Base-by-base conservation (phyloP, 2,113 vertebrate genomes). In the Gallinago paraguaiae region DNA sequence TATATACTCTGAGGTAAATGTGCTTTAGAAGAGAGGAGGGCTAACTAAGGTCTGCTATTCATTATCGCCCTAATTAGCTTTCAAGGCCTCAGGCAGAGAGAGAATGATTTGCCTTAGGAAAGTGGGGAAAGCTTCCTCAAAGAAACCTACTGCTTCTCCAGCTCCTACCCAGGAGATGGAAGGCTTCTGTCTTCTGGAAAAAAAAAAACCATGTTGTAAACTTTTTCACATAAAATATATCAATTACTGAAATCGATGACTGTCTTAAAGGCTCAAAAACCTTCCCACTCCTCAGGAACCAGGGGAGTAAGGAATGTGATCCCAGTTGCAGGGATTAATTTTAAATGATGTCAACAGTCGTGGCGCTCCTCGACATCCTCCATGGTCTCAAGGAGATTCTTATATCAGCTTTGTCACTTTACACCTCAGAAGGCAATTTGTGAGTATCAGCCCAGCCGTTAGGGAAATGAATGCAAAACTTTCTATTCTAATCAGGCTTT, bases 381-480 rank as follows among this genome's bases (percentile, higher is more conserved):
- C 2, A 3, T 10, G 79, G 48, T 61, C 50, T 86, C 59, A 82
- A 84, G 65, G 9, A 76, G 35, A 72, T 46, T 56, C 24, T 91
- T 83, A 13, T 4, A 28, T 48, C 74, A 1, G 1, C 63, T 67
- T 86, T 87, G 68, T 53, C 56, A 76, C 20, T 63, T 27, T 46
- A 71, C 71, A 65, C 86, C 63, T 77, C 84, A 79, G 70, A 50
- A 87, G 45, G 18, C 10, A 50, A 54, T 90, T 63, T 89, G 71
- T 56, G 46, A 79, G 35, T 51, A 74, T 69, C 57, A 89, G 37
- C 81, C 89, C 41, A 39, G 16, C 9, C 14, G 30, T 86, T 93
- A 92, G 20, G 63, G 79, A 90, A 96, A 82, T 76, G 0, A 92
- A 96, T 88, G 90, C 17, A 72, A 95, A 88, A 17, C 46, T 28